Base-by-base conservation (phyloP, 2,113 vertebrate genomes). In the Grallaria varia region DNA sequence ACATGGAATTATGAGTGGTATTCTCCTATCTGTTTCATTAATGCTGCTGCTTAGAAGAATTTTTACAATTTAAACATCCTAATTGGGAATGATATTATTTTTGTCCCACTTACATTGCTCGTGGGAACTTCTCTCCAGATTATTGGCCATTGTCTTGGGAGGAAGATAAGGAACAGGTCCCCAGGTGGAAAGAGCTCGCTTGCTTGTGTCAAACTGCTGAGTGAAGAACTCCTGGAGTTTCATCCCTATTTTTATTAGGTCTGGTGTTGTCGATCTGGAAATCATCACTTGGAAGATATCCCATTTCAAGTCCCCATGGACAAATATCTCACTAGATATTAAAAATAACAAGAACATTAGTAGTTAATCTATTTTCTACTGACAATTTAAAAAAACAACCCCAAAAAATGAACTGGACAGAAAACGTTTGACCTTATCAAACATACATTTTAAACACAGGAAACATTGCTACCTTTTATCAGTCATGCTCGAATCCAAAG, bases 211-310 rank as follows among this genome's bases (percentile, higher is more conserved):
- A 93, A 99, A 99, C 94, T 99, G 99, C 94, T 99, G 99, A 58
- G 99, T 99, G 94, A 99, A 99, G 97, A 99, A 99, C 97, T 99
- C 99, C 97, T 99, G 99, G 60, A 99, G 98, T 96, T 99, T 99
- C 99, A 99, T 99, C 97, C 99, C 99, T 79, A 99, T 99, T 98
- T 99, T 99, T 97, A 99, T 99, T 87, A 99, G 98, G 97, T 99
- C 99, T 66, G 99, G 99, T 1, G 99, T 99, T 58, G 99, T 99
- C 4, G 99, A 99, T 97, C 99, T 98, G 55, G 99, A 99, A 97
- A 99, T 99, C 98, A 99, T 99, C 89, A 99, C 99, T 98, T 99
- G 99, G 97, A 99, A 99, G 95, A 99, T 99, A 98, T 99, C 99
- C 99, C 99, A 99, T 96, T 99, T 99, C 97, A 99, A 95, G 97